Base-by-base conservation (phyloP, 2,888 invertebrate species). In the Microdon myrmicae region DNA sequence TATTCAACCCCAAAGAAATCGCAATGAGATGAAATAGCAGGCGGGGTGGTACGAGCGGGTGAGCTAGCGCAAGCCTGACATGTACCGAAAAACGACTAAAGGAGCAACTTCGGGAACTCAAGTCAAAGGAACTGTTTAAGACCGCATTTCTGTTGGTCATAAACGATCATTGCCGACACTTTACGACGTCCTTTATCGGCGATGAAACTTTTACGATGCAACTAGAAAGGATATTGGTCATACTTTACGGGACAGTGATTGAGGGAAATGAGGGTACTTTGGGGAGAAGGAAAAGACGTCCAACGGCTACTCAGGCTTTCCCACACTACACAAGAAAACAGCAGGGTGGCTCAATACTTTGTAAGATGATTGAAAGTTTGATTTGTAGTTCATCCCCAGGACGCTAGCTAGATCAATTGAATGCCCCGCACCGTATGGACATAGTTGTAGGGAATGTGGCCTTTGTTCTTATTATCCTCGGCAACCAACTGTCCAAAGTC, bases 91-190 rank as follows among this genome's bases (percentile, higher is more conserved):
- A 5, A 8, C 5, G 8, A 6, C 22, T 5, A 22, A 22, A 8
- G 8, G 6, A 22, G 5, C 22, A 43, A 41, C 34, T 26, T 20
- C 32, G 34, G 22, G 22, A 22, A 48, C 41, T 31, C 9, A 53
- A 59, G 53, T 59, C 59, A 44, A 47, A 66, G 53, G 28, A 59
- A 66, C 66, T 48, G 53, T 66, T 59, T 59, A 59, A 66, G 56
- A 66, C 68, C 67, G 51, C 60, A 64, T 68, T 69, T 68, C 69
- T 68, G 67, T 68, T 55, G 59, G 58, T 60, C 69, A 67, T 70
- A 70, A 70, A 69, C 68, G 70, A 70, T 70, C 70, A 70, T 70
- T 70, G 69, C 70, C 69, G 67, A 69, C 70, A 70, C 70, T 70
- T 69, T 70, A 70, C 66, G 68, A 69, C 60, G 67, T 68, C 70